These are phyloP conservation scores for Phymanthus crucifer DNA, from an alignment of 92 coral and sea anemone species.

Conservation along the genomic window DNA sequence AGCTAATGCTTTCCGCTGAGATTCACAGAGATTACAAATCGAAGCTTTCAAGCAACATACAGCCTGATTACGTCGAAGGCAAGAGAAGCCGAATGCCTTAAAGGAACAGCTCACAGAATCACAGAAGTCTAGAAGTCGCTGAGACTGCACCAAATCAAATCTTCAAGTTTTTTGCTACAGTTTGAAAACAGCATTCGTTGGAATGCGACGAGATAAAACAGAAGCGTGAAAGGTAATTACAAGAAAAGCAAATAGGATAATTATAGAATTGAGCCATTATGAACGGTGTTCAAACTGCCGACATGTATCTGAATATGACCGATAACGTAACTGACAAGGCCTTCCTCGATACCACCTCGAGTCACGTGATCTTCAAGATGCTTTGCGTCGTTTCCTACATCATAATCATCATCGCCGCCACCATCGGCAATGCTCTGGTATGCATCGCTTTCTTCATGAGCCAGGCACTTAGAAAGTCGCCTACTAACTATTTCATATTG, in stretches of 20 bases:
- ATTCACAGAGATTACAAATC: background rate
- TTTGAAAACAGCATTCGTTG: background rate
- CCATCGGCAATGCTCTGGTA: constrained; percentile 86
- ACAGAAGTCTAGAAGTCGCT: no score
- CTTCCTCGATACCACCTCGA: background rate
- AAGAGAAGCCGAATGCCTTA: background rate
- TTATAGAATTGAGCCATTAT: background rate
- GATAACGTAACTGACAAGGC: background rate
- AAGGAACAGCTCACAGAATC: background rate
- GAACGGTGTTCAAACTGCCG: background rate
- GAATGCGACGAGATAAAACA: background rate
- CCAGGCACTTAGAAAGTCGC: constrained; percentile 63
- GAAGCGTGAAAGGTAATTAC: background rate
- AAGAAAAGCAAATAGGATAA: background rate
- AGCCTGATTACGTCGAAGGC: no score
- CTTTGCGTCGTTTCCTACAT: constrained; percentile 37
- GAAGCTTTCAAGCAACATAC: background rate
- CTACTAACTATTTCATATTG: constrained; percentile 82
- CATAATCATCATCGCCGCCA: constrained; percentile 54
- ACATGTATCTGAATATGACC: constrained; percentile 1
- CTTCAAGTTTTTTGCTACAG: background rate
- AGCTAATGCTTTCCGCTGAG: background rate
- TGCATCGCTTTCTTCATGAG: constrained; percentile 72
- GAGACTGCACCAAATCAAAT: background rate
- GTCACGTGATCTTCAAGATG: constrained; percentile 17